Base-by-base conservation (phyloP, 2,797 vertebrate genomes). In the Gorsachius magnificus region DNA sequence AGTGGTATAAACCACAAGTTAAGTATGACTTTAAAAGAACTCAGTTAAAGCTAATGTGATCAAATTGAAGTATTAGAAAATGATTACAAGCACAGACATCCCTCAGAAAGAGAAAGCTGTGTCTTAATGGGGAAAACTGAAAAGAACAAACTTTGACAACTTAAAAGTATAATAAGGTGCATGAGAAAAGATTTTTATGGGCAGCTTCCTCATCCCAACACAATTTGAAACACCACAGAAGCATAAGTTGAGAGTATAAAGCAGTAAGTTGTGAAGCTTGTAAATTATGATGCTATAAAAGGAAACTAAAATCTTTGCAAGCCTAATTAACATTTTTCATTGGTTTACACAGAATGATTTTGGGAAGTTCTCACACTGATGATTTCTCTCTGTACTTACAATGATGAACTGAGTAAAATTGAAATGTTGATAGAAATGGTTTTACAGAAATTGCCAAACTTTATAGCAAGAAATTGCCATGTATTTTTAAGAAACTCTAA, bases 291-390 rank as follows among this genome's bases (percentile, higher is more conserved):
- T n/a, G 9, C 38, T 85, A 43, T 83, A 91, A 95, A 79, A 91
- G 13, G 33, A 91, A 90, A 80, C 16, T 16, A 38, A 90, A 57
- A 13, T 48, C 63, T 93, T 89, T 85, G 24, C 18, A 87, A 61
- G 60, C 65, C 36, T 82, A 94, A 84, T 87, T 96, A 91, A 65
- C 22, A 69, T 89, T 91, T 92, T 89, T 79, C 68, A 76, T 76
- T 87, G 45, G 51, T 91, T 91, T 94, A 50, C 8, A 58, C 25
- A 33, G 46, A 85, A 76, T 11, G 33, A 87, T 91, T 89, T 61
- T 16, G 20, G 18, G 43, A 69, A 10, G 11, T 69, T 93, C 45
- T 89, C 45, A 63, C 65, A 75, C 7, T 76, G 53, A 71, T 75
- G 26, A 58, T 82, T 94, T 95, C 24, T 87, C 10, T 57, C 25